Conservation (phyloP, 1,140 invertebrate genomes). For the Aphaenogaster floridana region DNA sequence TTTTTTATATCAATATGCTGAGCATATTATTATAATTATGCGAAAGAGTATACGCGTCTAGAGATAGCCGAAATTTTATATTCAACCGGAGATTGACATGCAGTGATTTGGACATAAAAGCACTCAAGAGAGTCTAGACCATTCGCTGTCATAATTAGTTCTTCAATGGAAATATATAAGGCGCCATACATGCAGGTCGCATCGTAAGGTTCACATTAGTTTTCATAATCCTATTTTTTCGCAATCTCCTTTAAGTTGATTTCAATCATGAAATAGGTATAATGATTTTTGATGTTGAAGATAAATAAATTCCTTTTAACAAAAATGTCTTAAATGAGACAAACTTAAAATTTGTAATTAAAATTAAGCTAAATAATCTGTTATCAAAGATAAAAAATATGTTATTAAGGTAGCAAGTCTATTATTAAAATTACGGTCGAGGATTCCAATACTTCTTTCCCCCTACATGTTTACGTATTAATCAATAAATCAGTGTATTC, state of each 20-base stretch:
- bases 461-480: constrained; percentile 11
- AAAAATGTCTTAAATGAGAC: neutral
- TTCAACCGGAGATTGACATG: neutral
- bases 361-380: neutral
- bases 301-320: neutral
- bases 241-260: neutral
- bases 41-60: neutral
- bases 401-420: neutral
- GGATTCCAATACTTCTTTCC: constrained; percentile 2
- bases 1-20: constrained; percentile 5
- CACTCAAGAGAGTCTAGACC: neutral
- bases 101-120: constrained; percentile 4
- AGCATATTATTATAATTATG: neutral
- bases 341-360: neutral
- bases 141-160: neutral
- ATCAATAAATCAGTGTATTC: constrained; percentile 11
- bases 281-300: neutral
- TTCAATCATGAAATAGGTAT: neutral
- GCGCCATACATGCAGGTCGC: neutral
- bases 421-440: constrained; percentile 40
- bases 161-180: neutral
- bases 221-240: neutral
- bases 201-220: neutral
- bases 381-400: constrained; percentile 8
- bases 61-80: constrained; percentile 36